Percentiles rank a stretch among this genome's conserved stretches.
Conservation (phyloP, 2,113 vertebrate genomes). For the Chionodraco myersi region DNA sequence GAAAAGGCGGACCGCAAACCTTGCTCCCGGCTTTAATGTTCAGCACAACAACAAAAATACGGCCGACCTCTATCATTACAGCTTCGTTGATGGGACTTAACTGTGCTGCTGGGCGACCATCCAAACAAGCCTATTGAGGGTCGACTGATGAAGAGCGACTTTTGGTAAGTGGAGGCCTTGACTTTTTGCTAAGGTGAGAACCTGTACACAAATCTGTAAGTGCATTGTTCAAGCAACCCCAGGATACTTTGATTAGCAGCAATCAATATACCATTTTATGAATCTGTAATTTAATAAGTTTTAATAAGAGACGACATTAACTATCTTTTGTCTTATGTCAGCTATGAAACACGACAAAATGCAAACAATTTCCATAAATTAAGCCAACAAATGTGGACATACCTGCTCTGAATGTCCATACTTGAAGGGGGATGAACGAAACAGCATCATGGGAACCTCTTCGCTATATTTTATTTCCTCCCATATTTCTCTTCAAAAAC, state of each 20-base stretch:
- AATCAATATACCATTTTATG: too few relatives aligned
- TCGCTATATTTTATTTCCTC: too few relatives aligned
- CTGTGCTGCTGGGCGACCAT: conserved; percentile 5
- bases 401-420: too few relatives aligned
- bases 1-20: conserved; percentile 24
- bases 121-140: conserved; percentile 29
- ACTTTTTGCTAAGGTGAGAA: conserved; percentile 1
- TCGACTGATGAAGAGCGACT: conserved; percentile 1
- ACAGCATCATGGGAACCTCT: not conserved
- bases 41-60: conserved; percentile 4
- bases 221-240: not conserved
- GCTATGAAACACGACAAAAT: too few relatives aligned
- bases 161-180: conserved; percentile 18
- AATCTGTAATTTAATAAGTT: too few relatives aligned
- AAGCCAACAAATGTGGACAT: too few relatives aligned
- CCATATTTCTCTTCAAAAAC: too few relatives aligned
- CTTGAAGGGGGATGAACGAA: not conserved
- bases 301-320: too few relatives aligned
- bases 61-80: conserved; percentile 23
- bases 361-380: too few relatives aligned
- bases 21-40: conserved; percentile 4
- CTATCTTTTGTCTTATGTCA: too few relatives aligned
- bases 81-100: conserved; percentile 19
- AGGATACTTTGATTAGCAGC: too few relatives aligned
- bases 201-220: not conserved